Percentiles rank a stretch among this genome's conserved stretches.
Conservation (phyloP, 2,113 vertebrate species). For the Phylloscopus trochiloides region DNA sequence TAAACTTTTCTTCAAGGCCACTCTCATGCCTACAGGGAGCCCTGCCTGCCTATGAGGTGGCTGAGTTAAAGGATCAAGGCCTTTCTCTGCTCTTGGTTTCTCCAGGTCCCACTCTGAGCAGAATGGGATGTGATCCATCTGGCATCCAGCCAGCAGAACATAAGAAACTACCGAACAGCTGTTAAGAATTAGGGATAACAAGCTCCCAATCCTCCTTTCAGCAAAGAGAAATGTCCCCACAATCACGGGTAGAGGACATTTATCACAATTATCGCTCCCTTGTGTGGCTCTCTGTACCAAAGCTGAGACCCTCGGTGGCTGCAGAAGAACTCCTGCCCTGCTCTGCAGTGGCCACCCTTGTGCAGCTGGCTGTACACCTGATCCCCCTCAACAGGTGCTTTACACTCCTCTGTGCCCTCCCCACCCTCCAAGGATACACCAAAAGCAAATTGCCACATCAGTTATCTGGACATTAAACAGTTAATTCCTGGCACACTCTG, state of each 20-base stretch:
- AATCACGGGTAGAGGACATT: fast-evolving
- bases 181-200: neutral
- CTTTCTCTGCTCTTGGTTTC: neutral
- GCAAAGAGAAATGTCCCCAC: neutral
- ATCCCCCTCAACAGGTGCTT: neutral
- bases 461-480: neutral
- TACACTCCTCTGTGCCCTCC: neutral
- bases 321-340: neutral
- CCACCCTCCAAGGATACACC: neutral
- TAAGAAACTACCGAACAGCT: neutral
- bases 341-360: neutral
- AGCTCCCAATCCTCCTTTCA: neutral
- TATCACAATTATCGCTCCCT: neutral
- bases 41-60: neutral
- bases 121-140: neutral
- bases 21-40: neutral
- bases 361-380: neutral
- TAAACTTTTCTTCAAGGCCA: neutral
- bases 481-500: neutral
- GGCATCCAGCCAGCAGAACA: neutral
- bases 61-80: neutral
- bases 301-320: neutral
- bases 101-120: neutral
- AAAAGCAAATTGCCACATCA: neutral
- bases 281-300: neutral